These are phyloP conservation scores for Gastrophryne carolinensis DNA, from an alignment of 2,797 vertebrate species.

Conservation along the genomic window DNA sequence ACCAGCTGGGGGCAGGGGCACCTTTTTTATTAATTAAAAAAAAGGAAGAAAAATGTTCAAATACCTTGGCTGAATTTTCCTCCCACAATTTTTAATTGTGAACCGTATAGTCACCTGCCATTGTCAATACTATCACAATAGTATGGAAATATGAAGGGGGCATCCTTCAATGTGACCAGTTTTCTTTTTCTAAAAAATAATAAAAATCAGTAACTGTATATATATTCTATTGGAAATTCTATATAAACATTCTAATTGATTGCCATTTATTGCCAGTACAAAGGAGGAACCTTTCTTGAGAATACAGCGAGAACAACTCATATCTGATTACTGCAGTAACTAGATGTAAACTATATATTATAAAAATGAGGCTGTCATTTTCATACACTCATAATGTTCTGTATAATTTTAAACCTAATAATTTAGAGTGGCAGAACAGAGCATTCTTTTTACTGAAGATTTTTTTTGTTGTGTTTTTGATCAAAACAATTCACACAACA, in stretches of 20 bases:
- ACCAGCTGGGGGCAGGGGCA: too few relatives aligned
- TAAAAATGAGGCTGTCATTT: constrained; percentile 8
- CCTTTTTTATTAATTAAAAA: too few relatives aligned
- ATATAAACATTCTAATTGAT: constrained; percentile 25
- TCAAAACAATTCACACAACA: neutral
- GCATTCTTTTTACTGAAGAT: neutral
- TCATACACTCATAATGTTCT: neutral
- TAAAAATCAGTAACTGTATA: neutral
- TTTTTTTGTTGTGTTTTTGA: neutral
- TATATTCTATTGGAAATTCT: neutral
- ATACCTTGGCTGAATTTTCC: too few relatives aligned
- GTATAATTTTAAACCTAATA: constrained; percentile 24
- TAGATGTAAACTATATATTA: constrained; percentile 20
- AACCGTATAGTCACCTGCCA: too few relatives aligned
- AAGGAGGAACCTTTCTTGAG: neutral
- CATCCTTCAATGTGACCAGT: too few relatives aligned
- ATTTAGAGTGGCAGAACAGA: constrained; percentile 5
- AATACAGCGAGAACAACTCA: constrained; percentile 14
- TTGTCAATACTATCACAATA: too few relatives aligned
- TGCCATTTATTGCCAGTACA: constrained; percentile 21
- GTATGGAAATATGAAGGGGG: too few relatives aligned
- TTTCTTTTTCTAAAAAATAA: neutral
- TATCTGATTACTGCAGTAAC: constrained; percentile 31
- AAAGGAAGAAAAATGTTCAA: too few relatives aligned
- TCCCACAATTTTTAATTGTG: too few relatives aligned